Evolutionary conservation across 2,888 invertebrate genomes (phyloP).

Genomic region (Bembecia ichneumoniformis): DNA sequence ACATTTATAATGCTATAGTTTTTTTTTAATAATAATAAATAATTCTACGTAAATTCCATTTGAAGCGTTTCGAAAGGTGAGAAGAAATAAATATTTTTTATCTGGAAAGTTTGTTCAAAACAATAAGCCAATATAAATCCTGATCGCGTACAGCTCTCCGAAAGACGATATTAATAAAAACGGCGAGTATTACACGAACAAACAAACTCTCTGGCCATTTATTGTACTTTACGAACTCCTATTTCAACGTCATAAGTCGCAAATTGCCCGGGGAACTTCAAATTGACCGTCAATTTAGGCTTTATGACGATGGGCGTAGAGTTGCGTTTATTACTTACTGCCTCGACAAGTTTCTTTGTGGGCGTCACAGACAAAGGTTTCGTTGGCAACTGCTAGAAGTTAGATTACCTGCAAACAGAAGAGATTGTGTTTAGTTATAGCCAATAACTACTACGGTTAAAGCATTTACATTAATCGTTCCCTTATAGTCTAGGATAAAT

Average conservation of each 20-base stretch:
- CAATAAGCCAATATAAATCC: background rate
- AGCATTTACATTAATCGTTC: too few relatives aligned
- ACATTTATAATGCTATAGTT: too few relatives aligned
- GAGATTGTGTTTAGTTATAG: background rate
- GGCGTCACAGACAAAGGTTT: background rate
- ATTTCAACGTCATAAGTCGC: background rate
- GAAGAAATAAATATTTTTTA: too few relatives aligned
- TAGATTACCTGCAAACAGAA: slow-evolving; percentile 7
- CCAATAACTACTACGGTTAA: too few relatives aligned
- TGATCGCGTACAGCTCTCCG: background rate
- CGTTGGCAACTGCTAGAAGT: slow-evolving; percentile 2
- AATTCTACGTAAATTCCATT: too few relatives aligned
- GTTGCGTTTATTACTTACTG: background rate
- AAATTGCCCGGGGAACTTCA: background rate
- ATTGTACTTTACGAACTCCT: background rate
- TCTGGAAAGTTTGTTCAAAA: too few relatives aligned
- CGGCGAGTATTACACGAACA: background rate
- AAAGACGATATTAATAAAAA: background rate
- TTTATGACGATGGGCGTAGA: background rate
- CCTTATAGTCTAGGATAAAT: too few relatives aligned
- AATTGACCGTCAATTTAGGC: background rate
- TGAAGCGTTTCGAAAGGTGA: too few relatives aligned
- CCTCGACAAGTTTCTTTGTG: background rate
- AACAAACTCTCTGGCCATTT: background rate
- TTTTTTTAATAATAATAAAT: too few relatives aligned